Base-by-base conservation (phyloP, 1,140 invertebrate genomes). In the Bombus polaris region DNA sequence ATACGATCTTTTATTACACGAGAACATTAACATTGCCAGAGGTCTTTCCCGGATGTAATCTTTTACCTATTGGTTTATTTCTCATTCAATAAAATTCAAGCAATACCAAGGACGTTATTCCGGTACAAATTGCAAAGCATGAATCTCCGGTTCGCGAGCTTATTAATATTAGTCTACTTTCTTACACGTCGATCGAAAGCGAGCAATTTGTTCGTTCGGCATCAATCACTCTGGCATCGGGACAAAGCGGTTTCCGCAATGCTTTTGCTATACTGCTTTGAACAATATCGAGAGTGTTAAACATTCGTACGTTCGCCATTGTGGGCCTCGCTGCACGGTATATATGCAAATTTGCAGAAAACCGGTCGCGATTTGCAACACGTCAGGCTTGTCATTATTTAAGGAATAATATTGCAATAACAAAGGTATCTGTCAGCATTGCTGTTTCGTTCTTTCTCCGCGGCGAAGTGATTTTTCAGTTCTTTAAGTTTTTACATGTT, bases 331-430 rank as follows among this genome's bases (percentile, higher is more conserved):
- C 70, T 32, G 42, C 62, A 75, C 81, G 82, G 90, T 90, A 72
- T 72, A 39, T 91, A 90, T 91, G 89, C 73, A 91, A 91, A 90
- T 91, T 87, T 80, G 18, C 87, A 81, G 87, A 83, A 77, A 91
- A 87, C 76, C 78, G 79, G 74, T 73, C 80, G 78, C 78, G 65
- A 83, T 88, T 87, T 90, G 82, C 71, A 81, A 76, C 62, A 18
- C 22, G 35, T 44, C 66, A 22, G n/a, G 18, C 4, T 65, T 66
- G 65, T 47, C 75, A 74, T 89, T 89, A 89, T 89, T 83, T 70
- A 70, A 74, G 74, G 80, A 83, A 68, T 53, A 53, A 53, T 75
- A 75, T 82, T 57, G 74, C 71, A 66, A 57, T 59, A 59, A 81
- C 84, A 85, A 85, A 85, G 32, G 47, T 37, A 39, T 75, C n/a